These are phyloP conservation scores for Peribatodes rhomboidaria DNA, from an alignment of 2,888 invertebrate genomes.

Conservation along the genomic window DNA sequence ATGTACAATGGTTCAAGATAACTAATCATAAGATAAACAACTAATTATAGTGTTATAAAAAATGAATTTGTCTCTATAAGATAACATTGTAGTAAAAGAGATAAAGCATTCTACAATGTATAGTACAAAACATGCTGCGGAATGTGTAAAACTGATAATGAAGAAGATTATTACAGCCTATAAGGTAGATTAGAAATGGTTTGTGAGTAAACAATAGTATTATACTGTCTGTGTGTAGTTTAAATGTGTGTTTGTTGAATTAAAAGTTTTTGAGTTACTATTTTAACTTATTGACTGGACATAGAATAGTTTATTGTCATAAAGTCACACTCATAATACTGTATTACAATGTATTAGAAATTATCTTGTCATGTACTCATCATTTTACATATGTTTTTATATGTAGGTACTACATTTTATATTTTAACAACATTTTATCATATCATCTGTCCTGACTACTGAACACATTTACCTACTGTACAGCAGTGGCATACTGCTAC, in stretches of 20 bases:
- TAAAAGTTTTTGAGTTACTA: no score
- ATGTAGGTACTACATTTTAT: no score
- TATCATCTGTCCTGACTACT: no score
- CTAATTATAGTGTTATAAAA: background rate
- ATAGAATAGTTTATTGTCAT: no score
- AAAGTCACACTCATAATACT: no score
- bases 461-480: no score
- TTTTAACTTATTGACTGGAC: no score
- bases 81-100: background rate
- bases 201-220: background rate
- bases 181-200: slow-evolving; percentile 5
- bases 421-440: no score
- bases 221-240: background rate
- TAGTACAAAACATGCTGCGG: background rate
- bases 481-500: no score
- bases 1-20: slow-evolving; percentile 10
- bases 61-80: background rate
- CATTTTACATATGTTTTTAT: no score
- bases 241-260: background rate
- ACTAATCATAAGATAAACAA: background rate
- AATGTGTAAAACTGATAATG: slow-evolving; percentile 19
- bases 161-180: background rate
- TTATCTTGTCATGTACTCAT: no score
- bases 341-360: no score
- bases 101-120: slow-evolving; percentile 1